These are phyloP conservation scores for Rotaria socialis DNA, from an alignment of 2,888 invertebrate species.

Conservation along the genomic window DNA sequence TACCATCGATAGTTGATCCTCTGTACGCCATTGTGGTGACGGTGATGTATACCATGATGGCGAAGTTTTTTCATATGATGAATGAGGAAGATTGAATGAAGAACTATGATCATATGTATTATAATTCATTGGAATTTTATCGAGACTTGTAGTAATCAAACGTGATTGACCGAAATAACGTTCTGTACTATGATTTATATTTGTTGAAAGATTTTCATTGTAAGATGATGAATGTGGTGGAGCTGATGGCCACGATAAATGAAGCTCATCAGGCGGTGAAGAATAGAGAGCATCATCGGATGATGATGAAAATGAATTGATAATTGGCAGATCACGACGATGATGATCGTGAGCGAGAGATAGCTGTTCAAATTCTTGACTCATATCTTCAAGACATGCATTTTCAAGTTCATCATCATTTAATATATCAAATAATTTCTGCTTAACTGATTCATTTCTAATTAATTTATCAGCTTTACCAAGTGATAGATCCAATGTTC, in stretches of 20 bases:
- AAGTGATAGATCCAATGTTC: not conserved
- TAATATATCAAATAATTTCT: conserved; percentile 33
- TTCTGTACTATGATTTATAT: not conserved
- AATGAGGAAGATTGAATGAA: not conserved
- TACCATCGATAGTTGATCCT: not conserved
- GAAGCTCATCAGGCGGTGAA: not conserved
- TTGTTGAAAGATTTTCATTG: not conserved
- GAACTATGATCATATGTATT: not conserved
- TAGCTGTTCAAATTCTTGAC: not conserved
- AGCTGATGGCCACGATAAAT: not conserved
- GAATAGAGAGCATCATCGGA: not conserved
- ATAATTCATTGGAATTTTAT: conserved; percentile 2
- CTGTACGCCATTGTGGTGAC: conserved; percentile 24
- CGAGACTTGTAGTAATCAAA: conserved; percentile 5
- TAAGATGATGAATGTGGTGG: not conserved
- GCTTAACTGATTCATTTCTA: not conserved
- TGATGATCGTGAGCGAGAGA: not conserved
- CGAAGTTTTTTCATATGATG: not conserved
- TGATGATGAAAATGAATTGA: not conserved
- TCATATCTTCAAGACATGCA: conserved; percentile 28
- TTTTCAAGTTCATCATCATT: conserved; percentile 37
- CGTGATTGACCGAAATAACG: not conserved
- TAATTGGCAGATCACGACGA: not conserved
- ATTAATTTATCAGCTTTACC: not conserved
- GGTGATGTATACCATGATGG: conserved; percentile 30